phyloP scores from a whole-genome alignment of 2,797 vertebrate species.

The Vireo griseus region DNA sequence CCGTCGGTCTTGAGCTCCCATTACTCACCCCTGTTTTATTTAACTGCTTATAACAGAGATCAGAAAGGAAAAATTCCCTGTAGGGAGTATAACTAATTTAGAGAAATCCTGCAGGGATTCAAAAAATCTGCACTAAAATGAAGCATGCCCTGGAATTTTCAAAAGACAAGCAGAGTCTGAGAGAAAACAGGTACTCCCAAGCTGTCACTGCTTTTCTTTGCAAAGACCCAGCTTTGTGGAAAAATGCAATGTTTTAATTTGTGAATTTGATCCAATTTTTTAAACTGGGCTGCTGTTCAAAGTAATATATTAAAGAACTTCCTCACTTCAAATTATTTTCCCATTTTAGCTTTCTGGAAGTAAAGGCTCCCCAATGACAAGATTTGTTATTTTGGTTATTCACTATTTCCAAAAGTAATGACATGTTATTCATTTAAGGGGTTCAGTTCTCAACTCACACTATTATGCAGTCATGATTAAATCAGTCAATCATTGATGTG shows the following conservation, averaged over 20 bases:
- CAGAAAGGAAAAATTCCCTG: not conserved
- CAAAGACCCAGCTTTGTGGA: not conserved
- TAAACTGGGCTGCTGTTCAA: not conserved
- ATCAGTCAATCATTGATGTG: not conserved
- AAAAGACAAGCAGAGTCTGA: not conserved
- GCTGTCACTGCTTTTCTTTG: not conserved
- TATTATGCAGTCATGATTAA: not conserved
- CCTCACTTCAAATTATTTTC: not conserved
- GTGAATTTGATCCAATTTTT: not conserved
- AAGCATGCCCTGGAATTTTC: not conserved
- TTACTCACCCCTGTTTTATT: not conserved
- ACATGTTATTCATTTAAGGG: not conserved
- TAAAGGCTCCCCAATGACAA: not conserved
- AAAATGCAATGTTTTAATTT: not conserved
- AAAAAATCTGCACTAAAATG: not conserved
- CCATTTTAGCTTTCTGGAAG: not conserved
- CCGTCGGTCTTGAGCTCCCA: not conserved
- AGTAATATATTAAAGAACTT: not conserved
- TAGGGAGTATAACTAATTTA: not conserved
- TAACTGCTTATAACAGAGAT: not conserved
- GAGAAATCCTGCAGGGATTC: not conserved
- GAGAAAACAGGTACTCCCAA: not conserved
- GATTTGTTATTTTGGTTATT: not conserved
- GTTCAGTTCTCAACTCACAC: not conserved
- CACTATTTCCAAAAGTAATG: not conserved